Percentiles rank a stretch among this genome's conserved stretches.
phyloP scores from a whole-genome alignment of 35 echinoderm and acorn worm species.

The Ophioderma brevispina region DNA sequence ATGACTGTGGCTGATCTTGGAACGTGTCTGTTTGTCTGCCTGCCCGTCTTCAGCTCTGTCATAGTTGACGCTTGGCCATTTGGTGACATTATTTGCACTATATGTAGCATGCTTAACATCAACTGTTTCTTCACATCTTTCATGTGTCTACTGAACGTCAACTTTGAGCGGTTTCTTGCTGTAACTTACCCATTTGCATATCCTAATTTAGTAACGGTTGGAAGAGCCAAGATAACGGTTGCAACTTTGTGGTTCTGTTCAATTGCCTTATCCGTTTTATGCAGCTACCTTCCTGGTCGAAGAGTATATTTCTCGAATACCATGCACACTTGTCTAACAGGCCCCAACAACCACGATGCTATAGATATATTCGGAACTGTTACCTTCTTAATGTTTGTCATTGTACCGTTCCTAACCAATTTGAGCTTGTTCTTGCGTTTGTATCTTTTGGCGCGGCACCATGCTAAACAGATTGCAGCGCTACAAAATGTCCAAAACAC shows the following conservation, averaged over 20 bases:
- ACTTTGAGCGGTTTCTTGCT: constrained; percentile 6
- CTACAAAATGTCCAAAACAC: background rate
- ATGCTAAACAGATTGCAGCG: background rate
- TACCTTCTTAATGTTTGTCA: background rate
- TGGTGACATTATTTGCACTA: background rate
- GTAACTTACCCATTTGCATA: constrained; percentile 15
- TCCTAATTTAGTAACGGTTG: background rate
- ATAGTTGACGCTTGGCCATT: constrained; percentile 14
- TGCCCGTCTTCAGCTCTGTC: background rate
- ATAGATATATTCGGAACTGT: background rate
- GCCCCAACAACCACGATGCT: background rate
- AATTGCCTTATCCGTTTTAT: background rate
- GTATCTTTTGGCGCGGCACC: background rate
- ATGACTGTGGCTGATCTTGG: constrained; percentile 17
- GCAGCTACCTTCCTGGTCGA: background rate
- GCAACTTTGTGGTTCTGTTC: background rate
- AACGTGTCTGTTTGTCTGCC: background rate
- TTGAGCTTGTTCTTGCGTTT: background rate
- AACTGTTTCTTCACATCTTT: background rate
- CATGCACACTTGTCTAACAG: background rate
- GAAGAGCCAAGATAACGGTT: background rate
- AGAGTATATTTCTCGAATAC: background rate
- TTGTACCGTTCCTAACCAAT: background rate
- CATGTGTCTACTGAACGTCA: background rate
- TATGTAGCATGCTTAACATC: constrained; percentile 4